These are phyloP conservation scores for Tridacna gigas DNA, from an alignment of 2,888 invertebrate species.

Conservation along the genomic window DNA sequence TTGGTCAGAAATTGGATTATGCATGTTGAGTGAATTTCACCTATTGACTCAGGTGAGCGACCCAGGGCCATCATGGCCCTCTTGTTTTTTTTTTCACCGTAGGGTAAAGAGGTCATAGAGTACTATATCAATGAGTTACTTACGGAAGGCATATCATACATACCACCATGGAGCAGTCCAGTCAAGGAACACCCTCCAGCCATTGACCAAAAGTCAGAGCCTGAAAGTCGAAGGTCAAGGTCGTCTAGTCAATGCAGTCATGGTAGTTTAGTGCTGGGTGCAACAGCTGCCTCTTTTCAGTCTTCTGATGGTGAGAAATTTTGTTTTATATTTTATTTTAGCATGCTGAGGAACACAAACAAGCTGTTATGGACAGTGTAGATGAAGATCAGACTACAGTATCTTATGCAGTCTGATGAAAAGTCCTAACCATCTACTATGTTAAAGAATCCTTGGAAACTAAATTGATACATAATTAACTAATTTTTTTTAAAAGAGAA, in stretches of 20 bases:
- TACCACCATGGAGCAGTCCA: constrained; percentile 88
- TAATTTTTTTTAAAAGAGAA: no score
- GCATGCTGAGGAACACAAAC: background rate
- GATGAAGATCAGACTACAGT: no score
- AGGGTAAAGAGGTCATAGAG: constrained; percentile 98
- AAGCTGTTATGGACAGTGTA: no score
- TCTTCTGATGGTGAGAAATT: constrained; percentile 45
- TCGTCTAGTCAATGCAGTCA: constrained; percentile 76
- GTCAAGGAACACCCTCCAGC: constrained; percentile 36
- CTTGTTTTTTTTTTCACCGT: constrained; percentile 67
- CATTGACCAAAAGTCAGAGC: constrained; percentile 77
- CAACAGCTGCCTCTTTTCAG: constrained; percentile 82
- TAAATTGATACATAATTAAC: no score
- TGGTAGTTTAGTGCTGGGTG: constrained; percentile 84
- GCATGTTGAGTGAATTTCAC: no score
- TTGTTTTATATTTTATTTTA: background rate
- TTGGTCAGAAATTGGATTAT: no score
- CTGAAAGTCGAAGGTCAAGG: constrained; percentile 77
- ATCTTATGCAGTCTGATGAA: no score
- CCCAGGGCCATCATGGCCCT: no score
- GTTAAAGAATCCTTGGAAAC: no score
- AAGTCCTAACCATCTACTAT: no score
- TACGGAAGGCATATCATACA: constrained; percentile 90
- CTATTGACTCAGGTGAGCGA: no score
- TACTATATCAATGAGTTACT: constrained; percentile 92